These are phyloP conservation scores for Lydus trimaculatus DNA, from an alignment of 2,888 invertebrate genomes.

Conservation along the genomic window DNA sequence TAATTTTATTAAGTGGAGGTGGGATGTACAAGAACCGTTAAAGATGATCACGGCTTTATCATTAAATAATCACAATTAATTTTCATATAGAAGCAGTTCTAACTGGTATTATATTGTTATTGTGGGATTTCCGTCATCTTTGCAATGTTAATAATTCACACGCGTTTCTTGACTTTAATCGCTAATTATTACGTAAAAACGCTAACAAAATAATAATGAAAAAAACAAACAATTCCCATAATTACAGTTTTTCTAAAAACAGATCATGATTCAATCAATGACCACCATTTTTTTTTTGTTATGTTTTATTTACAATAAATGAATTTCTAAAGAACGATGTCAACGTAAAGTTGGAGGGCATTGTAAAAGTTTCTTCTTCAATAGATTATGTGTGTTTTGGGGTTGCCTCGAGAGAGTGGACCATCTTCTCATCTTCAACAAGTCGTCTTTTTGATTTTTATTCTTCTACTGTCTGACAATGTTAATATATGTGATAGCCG, in stretches of 20 bases:
- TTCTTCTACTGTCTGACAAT: background rate
- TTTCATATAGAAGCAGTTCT: slow-evolving; percentile 3
- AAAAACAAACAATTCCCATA: background rate
- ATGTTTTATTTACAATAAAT: background rate
- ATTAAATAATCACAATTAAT: background rate
- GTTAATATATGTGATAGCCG: background rate
- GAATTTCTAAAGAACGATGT: background rate
- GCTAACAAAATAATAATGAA: background rate
- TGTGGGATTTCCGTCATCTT: slow-evolving; percentile 22
- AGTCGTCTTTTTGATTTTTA: background rate
- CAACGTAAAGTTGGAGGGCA: background rate
- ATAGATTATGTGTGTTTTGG: slow-evolving; percentile 28
- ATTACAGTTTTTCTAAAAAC: background rate
- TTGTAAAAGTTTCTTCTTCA: background rate
- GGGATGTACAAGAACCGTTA: background rate
- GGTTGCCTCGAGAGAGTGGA: slow-evolving; percentile 21
- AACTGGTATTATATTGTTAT: slow-evolving; percentile 3
- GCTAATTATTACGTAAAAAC: slow-evolving; percentile 11
- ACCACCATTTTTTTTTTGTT: too few species aligned
- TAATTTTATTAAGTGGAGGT: background rate
- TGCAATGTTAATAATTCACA: slow-evolving; percentile 15
- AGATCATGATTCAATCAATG: background rate
- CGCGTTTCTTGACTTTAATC: slow-evolving; percentile 25
- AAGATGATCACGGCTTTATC: background rate
- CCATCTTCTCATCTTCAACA: slow-evolving; percentile 10